Conservation (phyloP, 2,797 vertebrate species). For the Pseudochaenichthys georgianus region DNA sequence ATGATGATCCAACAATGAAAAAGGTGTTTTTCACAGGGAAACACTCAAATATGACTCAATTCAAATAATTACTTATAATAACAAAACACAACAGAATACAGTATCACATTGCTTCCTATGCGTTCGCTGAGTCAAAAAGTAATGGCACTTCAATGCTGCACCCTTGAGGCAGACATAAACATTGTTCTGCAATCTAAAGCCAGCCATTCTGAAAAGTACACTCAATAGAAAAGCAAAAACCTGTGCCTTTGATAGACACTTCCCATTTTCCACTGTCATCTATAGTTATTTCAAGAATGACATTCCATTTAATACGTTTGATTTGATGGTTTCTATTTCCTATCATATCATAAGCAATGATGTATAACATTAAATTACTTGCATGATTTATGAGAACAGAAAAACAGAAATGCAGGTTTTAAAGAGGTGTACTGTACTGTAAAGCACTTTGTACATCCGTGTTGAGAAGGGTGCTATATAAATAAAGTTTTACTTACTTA, state of each 20-base stretch:
- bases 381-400: background rate
- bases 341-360: background rate
- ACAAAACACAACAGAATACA: background rate
- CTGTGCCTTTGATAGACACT: background rate
- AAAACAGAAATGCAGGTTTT: background rate
- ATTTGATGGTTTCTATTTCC: background rate
- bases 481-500: too few relatives aligned
- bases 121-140: background rate
- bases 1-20: too few relatives aligned
- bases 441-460: too few relatives aligned
- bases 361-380: background rate
- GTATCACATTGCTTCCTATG: background rate
- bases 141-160: slow-evolving; percentile 13
- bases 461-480: too few relatives aligned
- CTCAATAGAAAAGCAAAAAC: background rate
- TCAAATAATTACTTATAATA: background rate
- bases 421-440: too few relatives aligned
- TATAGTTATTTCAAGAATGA: background rate
- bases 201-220: background rate
- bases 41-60: background rate
- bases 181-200: background rate
- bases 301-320: background rate
- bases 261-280: background rate
- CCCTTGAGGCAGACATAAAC: slow-evolving; percentile 7
- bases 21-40: too few relatives aligned